These are phyloP conservation scores for Drosophila cognata DNA, from an alignment of 2,888 invertebrate species.

Conservation along the genomic window DNA sequence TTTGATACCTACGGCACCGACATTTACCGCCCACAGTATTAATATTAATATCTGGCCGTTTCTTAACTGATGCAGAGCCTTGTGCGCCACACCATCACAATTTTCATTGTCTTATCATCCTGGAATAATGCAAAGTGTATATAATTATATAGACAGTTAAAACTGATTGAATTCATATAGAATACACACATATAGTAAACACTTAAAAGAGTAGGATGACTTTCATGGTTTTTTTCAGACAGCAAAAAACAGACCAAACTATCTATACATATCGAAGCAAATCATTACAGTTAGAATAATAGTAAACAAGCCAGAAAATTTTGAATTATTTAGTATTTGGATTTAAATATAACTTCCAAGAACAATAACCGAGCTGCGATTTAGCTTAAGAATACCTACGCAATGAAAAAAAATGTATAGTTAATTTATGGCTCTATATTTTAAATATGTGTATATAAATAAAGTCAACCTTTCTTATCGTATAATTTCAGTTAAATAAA, in stretches of 20 bases:
- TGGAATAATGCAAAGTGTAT: background rate
- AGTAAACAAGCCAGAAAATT: background rate
- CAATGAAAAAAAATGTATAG: background rate
- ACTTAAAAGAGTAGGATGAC: background rate
- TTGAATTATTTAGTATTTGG: background rate
- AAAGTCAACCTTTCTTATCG: slow-evolving; percentile 35
- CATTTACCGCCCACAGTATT: slow-evolving; percentile 93
- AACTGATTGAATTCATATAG: background rate
- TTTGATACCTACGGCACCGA: slow-evolving; percentile 86
- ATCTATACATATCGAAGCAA: background rate
- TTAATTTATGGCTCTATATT: background rate
- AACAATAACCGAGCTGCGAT: background rate
- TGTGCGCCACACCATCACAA: background rate
- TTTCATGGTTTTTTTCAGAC: background rate
- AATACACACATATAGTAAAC: no score
- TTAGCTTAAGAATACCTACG: background rate
- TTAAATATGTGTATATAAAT: slow-evolving; percentile 10
- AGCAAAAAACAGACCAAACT: background rate
- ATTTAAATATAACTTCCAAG: background rate
- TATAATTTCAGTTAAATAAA: slow-evolving; percentile 55
- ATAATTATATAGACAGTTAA: background rate
- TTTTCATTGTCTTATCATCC: background rate
- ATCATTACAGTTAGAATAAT: background rate
- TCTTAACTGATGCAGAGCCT: slow-evolving; percentile 93
- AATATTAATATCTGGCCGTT: slow-evolving; percentile 87